phyloP scores from a whole-genome alignment of 2,797 vertebrate species.

The Triplophysa bombifrons region DNA sequence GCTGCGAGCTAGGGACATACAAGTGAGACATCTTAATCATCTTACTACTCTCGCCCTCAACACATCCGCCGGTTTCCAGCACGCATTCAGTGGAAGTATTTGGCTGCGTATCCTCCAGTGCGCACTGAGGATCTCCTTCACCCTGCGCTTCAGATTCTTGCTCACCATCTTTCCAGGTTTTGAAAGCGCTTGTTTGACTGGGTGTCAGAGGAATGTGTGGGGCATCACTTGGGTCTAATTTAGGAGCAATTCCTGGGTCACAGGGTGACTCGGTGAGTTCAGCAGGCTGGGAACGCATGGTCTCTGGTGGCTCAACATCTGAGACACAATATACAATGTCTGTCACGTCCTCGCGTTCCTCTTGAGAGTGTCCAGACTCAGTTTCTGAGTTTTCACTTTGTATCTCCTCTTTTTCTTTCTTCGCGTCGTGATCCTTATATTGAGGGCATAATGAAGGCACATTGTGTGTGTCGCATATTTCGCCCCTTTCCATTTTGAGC shows the following conservation, averaged over 20 bases:
- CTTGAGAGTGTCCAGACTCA: slow-evolving; percentile 77
- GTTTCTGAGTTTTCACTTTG: slow-evolving; percentile 85
- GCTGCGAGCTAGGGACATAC: slow-evolving; percentile 90
- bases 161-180: slow-evolving; percentile 81
- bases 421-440: slow-evolving; percentile 66
- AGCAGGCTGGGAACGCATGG: neutral
- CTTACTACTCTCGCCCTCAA: slow-evolving; percentile 67
- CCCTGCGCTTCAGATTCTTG: slow-evolving; percentile 64
- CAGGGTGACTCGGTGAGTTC: slow-evolving; percentile 39
- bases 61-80: slow-evolving; percentile 69
- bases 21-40: slow-evolving; percentile 87
- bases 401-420: slow-evolving; percentile 69
- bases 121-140: slow-evolving; percentile 52
- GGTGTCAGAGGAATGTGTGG: slow-evolving; percentile 75
- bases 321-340: slow-evolving; percentile 74
- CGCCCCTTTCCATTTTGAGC: slow-evolving; percentile 90
- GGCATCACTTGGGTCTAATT: slow-evolving; percentile 70
- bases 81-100: slow-evolving; percentile 63
- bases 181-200: slow-evolving; percentile 85
- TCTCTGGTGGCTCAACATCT: slow-evolving; percentile 67
- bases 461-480: slow-evolving; percentile 70
- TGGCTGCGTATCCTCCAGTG: slow-evolving; percentile 60
- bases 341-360: slow-evolving; percentile 71
- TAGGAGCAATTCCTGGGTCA: slow-evolving; percentile 70
- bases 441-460: slow-evolving; percentile 56